These are phyloP conservation scores for Eurypyga helias DNA, from an alignment of 2,113 vertebrate species.

Conservation along the genomic window DNA sequence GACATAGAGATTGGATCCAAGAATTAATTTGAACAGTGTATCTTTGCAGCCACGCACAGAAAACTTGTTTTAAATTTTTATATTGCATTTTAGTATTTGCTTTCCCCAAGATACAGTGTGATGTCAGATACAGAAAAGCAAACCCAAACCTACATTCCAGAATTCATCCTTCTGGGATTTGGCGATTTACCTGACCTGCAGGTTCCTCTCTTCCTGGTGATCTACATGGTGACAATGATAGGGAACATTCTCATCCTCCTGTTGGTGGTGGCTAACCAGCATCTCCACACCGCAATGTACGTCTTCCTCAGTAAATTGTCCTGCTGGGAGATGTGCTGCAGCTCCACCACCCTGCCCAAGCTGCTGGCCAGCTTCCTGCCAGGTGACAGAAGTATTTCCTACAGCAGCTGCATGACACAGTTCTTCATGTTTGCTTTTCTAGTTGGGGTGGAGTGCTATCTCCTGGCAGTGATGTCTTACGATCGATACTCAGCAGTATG, in stretches of 20 bases:
- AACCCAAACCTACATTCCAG: background rate
- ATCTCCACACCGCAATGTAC: background rate
- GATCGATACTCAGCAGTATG: background rate
- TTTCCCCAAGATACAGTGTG: background rate
- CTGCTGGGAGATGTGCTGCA: background rate
- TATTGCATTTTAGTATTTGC: background rate
- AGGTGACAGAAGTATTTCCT: background rate
- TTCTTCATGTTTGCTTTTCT: background rate
- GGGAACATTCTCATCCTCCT: background rate
- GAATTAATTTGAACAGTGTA: background rate
- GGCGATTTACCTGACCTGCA: background rate
- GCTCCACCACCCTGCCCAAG: background rate
- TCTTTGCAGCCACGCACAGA: background rate
- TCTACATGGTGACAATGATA: background rate
- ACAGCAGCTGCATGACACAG: background rate
- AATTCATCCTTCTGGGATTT: background rate
- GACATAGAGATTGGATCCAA: background rate
- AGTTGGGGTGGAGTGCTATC: background rate
- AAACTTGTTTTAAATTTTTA: background rate
- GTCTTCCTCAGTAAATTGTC: background rate
- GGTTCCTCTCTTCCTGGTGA: background rate
- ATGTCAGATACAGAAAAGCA: background rate
- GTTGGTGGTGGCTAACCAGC: background rate
- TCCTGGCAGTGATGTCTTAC: background rate
- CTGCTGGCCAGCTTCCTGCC: background rate